Evolutionary conservation across 2,888 invertebrate genomes (phyloP).

Genomic region (Caenorhabditis plicata): DNA sequence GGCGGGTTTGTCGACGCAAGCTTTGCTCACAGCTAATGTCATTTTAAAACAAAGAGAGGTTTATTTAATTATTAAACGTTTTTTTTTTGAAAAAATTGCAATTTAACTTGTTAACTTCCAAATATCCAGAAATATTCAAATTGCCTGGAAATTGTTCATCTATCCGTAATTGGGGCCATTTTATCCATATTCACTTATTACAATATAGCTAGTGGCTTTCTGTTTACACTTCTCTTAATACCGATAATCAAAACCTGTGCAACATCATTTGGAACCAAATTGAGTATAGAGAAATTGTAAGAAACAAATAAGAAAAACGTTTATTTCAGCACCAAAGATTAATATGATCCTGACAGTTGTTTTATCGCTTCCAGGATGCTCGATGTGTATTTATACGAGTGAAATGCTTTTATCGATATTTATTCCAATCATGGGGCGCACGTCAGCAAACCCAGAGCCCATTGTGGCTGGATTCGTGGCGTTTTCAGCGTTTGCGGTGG

Average conservation of each 20-base stretch:
- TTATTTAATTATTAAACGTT: too few species aligned
- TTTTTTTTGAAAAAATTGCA: neutral
- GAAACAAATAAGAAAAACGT: neutral
- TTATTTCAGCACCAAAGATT: neutral
- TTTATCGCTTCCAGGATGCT: slow-evolving; percentile 38
- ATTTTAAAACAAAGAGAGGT: slow-evolving; percentile 9
- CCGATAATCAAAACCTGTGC: slow-evolving; percentile 21
- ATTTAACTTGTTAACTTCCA: neutral
- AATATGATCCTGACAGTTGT: slow-evolving; percentile 20
- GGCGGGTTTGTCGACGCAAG: slow-evolving; percentile 32
- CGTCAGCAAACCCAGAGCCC: slow-evolving; percentile 43
- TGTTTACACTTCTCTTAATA: slow-evolving; percentile 36
- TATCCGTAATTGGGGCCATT: slow-evolving; percentile 19
- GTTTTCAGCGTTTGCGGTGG: slow-evolving; percentile 30
- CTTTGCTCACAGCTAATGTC: slow-evolving; percentile 24
- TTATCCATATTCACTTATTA: slow-evolving; percentile 40
- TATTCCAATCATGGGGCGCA: slow-evolving; percentile 55
- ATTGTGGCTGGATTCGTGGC: slow-evolving; percentile 39
- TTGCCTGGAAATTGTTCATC: slow-evolving; percentile 29
- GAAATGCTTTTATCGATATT: slow-evolving; percentile 48
- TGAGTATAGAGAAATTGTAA: slow-evolving; percentile 2
- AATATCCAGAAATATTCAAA: slow-evolving; percentile 2
- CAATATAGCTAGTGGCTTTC: slow-evolving; percentile 47
- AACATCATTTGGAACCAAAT: slow-evolving; percentile 3
- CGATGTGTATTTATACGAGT: slow-evolving; percentile 44